Percentiles rank a stretch among this genome's conserved stretches.
Conservation (phyloP, 2,797 vertebrate species). For the Agapornis canus region DNA sequence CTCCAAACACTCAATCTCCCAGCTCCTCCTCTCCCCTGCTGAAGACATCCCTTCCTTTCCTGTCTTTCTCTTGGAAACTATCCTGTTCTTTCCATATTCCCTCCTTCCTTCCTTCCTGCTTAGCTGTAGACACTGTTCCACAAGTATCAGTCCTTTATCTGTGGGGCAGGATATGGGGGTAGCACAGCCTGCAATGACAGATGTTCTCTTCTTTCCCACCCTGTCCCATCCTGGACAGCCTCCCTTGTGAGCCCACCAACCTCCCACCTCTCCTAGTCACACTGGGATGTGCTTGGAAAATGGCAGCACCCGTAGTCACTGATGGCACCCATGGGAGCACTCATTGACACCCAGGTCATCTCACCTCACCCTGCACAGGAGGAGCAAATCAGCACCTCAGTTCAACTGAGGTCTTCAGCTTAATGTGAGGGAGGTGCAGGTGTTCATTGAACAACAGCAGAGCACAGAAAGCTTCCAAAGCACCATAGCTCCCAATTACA, state of each 20-base stretch:
- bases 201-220: neutral
- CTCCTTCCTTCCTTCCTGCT: constrained; percentile 1
- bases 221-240: neutral
- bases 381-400: neutral
- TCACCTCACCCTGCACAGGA: neutral
- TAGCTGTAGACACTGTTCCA: neutral
- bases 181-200: neutral
- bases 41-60: constrained; percentile 13
- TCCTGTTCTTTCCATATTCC: neutral
- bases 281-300: neutral
- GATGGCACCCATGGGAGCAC: neutral
- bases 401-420: neutral
- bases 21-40: neutral
- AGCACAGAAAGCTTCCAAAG: neutral
- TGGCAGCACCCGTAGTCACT: rapidly evolving
- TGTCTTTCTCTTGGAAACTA: neutral
- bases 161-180: neutral
- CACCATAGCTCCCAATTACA: constrained; percentile 23
- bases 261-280: neutral
- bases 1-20: neutral
- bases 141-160: neutral
- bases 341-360: neutral
- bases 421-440: neutral
- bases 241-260: neutral
- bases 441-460: rapidly evolving